phyloP scores from a whole-genome alignment of 2,888 invertebrate genomes.

The Cactoblastis cactorum region DNA sequence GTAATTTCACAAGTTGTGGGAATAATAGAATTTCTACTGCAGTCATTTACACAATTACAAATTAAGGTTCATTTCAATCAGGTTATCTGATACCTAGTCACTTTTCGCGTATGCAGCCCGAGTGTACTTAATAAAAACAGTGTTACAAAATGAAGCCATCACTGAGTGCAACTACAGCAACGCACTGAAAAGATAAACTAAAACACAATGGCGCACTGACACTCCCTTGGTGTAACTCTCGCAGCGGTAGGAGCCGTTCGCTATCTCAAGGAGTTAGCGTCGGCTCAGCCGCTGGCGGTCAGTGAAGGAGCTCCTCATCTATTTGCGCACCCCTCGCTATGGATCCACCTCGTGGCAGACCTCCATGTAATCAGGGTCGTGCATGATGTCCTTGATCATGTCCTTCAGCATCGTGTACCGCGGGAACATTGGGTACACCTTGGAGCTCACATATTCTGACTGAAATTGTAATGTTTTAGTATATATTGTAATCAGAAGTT shows the following conservation, averaged over 20 bases:
- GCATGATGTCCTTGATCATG: slow-evolving; percentile 97
- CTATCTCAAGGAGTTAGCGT: slow-evolving; percentile 50
- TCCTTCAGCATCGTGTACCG: slow-evolving; percentile 97
- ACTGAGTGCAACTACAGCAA: slow-evolving; percentile 7
- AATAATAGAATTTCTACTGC: too few relatives aligned
- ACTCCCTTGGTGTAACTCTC: slow-evolving; percentile 18
- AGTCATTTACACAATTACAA: too few relatives aligned
- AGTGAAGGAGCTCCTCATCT: slow-evolving; percentile 71
- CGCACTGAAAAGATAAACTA: not conserved
- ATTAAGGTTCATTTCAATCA: too few relatives aligned
- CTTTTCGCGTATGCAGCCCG: too few relatives aligned
- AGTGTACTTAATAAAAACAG: slow-evolving; percentile 20
- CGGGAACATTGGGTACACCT: slow-evolving; percentile 95
- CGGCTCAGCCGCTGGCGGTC: slow-evolving; percentile 68
- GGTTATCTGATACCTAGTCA: too few relatives aligned
- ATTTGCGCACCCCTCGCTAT: slow-evolving; percentile 82
- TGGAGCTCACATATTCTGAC: slow-evolving; percentile 94
- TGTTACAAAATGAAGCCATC: not conserved
- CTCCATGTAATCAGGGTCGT: slow-evolving; percentile 98
- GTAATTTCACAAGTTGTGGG: too few relatives aligned
- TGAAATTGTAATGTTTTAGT: slow-evolving; percentile 43
- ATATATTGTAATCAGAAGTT: too few relatives aligned
- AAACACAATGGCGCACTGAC: slow-evolving; percentile 9
- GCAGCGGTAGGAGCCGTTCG: slow-evolving; percentile 26
- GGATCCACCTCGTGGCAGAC: slow-evolving; percentile 94